These are phyloP conservation scores for Miniopterus natalensis DNA, from an alignment of 2,113 vertebrate species.

Conservation along the genomic window DNA sequence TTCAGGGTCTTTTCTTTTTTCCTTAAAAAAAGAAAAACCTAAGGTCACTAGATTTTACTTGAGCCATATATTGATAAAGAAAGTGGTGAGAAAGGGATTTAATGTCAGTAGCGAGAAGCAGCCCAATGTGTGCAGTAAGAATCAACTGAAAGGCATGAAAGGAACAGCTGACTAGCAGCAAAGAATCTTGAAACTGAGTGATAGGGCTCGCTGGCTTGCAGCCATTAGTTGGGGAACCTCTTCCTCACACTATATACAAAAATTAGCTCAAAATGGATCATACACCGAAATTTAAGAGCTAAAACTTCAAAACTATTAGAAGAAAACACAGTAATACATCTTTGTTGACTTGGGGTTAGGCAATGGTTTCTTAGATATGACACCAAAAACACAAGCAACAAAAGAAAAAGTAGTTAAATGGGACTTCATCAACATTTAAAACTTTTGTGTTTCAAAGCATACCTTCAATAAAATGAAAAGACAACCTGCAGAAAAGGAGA, in stretches of 20 bases:
- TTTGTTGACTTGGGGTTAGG: too few species aligned
- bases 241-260: not conserved
- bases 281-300: too few species aligned
- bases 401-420: conserved; percentile 11
- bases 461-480: conserved; percentile 32
- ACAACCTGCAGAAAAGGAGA: not conserved
- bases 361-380: too few species aligned
- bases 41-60: not conserved
- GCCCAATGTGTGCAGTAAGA: not conserved
- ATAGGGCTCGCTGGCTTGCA: not conserved
- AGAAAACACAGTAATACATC: too few species aligned
- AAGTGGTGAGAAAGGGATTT: conserved; percentile 4
- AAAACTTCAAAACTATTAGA: too few species aligned
- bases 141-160: not conserved
- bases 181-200: not conserved
- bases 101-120: not conserved
- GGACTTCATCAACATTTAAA: conserved; percentile 40
- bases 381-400: not conserved
- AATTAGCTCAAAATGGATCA: too few species aligned
- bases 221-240: not conserved
- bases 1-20: not conserved
- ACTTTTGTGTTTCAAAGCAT: not conserved
- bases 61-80: not conserved
- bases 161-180: not conserved
- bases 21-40: not conserved